Evolutionary conservation across 2,113 vertebrate species (phyloP).

Genomic region (Periophthalmus modestus): DNA sequence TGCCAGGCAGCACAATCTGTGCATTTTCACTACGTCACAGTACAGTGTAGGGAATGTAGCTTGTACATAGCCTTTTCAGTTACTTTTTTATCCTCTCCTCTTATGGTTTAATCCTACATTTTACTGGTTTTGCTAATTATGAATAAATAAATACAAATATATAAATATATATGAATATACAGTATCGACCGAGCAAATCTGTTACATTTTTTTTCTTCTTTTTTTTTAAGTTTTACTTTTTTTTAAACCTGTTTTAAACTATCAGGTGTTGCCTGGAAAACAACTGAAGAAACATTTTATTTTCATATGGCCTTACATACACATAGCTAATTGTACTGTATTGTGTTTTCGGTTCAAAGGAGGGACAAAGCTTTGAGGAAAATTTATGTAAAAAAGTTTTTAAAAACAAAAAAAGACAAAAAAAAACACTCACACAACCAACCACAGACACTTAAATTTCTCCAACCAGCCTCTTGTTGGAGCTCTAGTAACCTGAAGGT

Average conservation of each 20-base stretch:
- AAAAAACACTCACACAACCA: slow-evolving; percentile 20
- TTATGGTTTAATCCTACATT: slow-evolving; percentile 86
- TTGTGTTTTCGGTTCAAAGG: slow-evolving; percentile 72
- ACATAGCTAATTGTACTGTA: slow-evolving; percentile 78
- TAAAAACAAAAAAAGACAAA: neutral
- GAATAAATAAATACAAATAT: slow-evolving; percentile 70
- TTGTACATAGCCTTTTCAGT: slow-evolving; percentile 97
- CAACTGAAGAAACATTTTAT: slow-evolving; percentile 74
- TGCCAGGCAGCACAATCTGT: slow-evolving; percentile 87
- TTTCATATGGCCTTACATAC: slow-evolving; percentile 86
- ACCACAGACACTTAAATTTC: slow-evolving; percentile 66
- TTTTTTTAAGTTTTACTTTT: slow-evolving; percentile 25
- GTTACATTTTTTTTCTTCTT: slow-evolving; percentile 47
- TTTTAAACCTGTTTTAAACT: slow-evolving; percentile 39
- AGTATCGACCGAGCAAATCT: slow-evolving; percentile 63
- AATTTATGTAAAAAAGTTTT: slow-evolving; percentile 40
- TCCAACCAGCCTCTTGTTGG: slow-evolving; percentile 91
- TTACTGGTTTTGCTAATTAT: slow-evolving; percentile 84
- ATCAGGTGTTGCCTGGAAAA: slow-evolving; percentile 89
- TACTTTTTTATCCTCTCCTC: slow-evolving; percentile 89
- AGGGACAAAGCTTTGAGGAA: slow-evolving; percentile 76
- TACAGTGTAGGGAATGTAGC: slow-evolving; percentile 93
- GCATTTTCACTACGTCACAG: slow-evolving; percentile 76
- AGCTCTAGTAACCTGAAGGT: slow-evolving; percentile 88
- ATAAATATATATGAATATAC: slow-evolving; percentile 70